Conservation (phyloP, 2,113 vertebrate species). For the Phrynocephalus versicolor region DNA sequence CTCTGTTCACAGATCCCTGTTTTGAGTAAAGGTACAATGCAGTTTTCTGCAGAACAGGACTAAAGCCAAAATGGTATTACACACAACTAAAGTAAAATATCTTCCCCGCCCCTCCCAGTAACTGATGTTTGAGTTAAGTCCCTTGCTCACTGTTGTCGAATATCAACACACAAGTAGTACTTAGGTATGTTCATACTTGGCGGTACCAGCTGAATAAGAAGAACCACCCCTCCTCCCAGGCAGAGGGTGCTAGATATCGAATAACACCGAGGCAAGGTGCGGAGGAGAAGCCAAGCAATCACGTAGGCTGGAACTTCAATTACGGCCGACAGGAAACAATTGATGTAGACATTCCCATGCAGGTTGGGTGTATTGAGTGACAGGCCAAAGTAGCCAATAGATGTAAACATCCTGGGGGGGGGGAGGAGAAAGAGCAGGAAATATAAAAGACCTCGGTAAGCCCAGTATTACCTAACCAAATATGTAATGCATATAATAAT, state of each 20-base stretch:
- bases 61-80: too few relatives aligned
- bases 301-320: conserved; percentile 90
- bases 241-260: conserved; percentile 77
- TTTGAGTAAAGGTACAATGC: background rate
- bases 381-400: conserved; percentile 86
- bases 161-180: background rate
- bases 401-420: conserved; percentile 81
- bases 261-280: conserved; percentile 78
- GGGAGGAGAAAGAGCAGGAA: conserved; percentile 22
- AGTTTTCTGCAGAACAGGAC: background rate
- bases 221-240: conserved; percentile 81
- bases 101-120: too few relatives aligned
- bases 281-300: conserved; percentile 87
- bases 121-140: background rate
- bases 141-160: background rate
- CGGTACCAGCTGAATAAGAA: conserved; percentile 85
- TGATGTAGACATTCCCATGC: conserved; percentile 83
- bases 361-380: conserved; percentile 90
- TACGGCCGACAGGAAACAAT: conserved; percentile 89
- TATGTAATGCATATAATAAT: background rate
- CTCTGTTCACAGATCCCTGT: background rate
- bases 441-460: conserved; percentile 21
- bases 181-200: conserved; percentile 68
- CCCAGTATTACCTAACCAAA: background rate
- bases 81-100: too few relatives aligned